Evolutionary conservation across 2,797 vertebrate genomes (phyloP).

Genomic region (Oreochromis mossambicus): DNA sequence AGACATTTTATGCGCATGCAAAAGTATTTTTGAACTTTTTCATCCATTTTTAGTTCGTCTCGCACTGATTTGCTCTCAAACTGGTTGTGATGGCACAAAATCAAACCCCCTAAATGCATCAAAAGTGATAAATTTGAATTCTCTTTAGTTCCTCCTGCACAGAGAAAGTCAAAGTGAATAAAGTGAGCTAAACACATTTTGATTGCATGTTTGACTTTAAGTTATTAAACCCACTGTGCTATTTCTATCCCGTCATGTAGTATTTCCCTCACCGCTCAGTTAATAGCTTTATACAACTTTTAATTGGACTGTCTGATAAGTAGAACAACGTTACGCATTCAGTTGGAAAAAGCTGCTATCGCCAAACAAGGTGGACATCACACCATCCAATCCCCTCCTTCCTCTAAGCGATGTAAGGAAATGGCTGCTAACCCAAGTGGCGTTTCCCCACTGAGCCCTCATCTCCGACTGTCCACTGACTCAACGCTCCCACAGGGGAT

Average conservation of each 20-base stretch:
- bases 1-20: not conserved
- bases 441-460: constrained; percentile 53
- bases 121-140: not conserved
- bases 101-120: not conserved
- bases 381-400: not conserved
- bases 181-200: not conserved
- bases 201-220: not conserved
- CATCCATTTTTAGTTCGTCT: not conserved
- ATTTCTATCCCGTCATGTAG: not conserved
- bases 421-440: constrained; percentile 25
- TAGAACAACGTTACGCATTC: constrained; percentile 12
- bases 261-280: not conserved
- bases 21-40: not conserved
- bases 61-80: not conserved
- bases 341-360: constrained; percentile 20
- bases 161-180: not conserved
- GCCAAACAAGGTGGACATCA: constrained; percentile 31
- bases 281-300: constrained; percentile 33
- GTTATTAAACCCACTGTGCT: not conserved
- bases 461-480: constrained; percentile 51
- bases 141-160: not conserved
- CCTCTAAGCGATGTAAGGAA: constrained; percentile 28
- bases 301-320: constrained; percentile 28
- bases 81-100: not conserved
- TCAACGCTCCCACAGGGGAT: constrained; percentile 45